phyloP scores from a whole-genome alignment of 2,888 invertebrate species.

The Metopia argyrocephala region DNA sequence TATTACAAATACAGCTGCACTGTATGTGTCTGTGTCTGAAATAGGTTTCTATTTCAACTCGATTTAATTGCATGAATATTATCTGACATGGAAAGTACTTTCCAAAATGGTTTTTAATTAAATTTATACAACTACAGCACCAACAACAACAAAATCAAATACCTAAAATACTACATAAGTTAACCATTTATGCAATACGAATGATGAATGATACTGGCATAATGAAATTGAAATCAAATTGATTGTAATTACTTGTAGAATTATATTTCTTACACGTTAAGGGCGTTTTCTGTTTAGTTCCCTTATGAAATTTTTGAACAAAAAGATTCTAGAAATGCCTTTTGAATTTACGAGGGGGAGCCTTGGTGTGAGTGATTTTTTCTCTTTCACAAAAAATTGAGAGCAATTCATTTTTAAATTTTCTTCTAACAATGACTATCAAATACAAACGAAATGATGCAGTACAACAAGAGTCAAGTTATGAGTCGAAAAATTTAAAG shows the following conservation, averaged over 20 bases:
- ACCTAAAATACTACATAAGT: slow-evolving; percentile 12
- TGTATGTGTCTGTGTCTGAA: slow-evolving; percentile 9
- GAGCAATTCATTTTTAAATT: no score
- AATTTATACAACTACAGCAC: slow-evolving; percentile 51
- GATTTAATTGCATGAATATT: slow-evolving; percentile 61
- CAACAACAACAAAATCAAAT: not conserved
- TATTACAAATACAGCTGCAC: not conserved
- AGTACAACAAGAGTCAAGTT: no score
- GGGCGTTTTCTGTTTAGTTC: not conserved
- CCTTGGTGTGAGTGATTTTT: no score
- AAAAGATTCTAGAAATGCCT: slow-evolving; percentile 8
- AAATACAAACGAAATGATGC: no score
- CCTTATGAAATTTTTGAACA: no score
- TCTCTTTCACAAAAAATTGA: no score
- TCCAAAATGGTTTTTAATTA: slow-evolving; percentile 58
- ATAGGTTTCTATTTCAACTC: slow-evolving; percentile 54
- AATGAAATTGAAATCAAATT: slow-evolving; percentile 53
- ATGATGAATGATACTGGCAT: no score
- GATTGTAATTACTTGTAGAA: slow-evolving; percentile 52
- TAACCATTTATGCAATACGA: not conserved
- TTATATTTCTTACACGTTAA: slow-evolving; percentile 11
- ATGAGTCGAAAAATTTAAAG: no score
- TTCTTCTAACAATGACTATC: no score
- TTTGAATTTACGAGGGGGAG: no score
- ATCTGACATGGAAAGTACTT: slow-evolving; percentile 61